Evolutionary conservation across 35 echinoderm and acorn worm genomes (phyloP), one percentile per base, ranked within the genome.

Genomic region (Ophiothrix spiculata): DNA sequence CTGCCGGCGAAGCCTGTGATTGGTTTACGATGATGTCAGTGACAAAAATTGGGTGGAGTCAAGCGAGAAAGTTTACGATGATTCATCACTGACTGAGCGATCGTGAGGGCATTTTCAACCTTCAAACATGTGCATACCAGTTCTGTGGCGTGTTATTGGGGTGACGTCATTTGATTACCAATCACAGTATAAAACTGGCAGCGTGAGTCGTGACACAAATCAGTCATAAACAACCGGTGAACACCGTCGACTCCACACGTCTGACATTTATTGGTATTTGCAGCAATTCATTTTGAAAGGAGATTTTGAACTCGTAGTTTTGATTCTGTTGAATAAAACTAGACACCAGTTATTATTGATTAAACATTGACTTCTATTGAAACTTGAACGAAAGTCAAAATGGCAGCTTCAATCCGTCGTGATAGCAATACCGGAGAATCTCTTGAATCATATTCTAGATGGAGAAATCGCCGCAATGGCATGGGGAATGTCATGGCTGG

Each of bases 401-500:
- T 82, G 80, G 33, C 39, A 31, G 80, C 80, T 32, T 23, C 37
- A 29, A 15, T 23, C 25, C 1, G 38, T 82, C 49, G 19, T 19
- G 36, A 31, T 16, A 49, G 25, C 80, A 19, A 49, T 49, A 19
- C 33, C 39, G 17, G 39, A 45, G 80, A 31, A 32, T 45, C 39
- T 16, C 40, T 32, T 28, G 42, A 45, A 25, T 28, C 39, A 21
- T 29, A 33, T 2, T 19, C n/a, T 38, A 75, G 85, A 75, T 76
- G 75, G 32, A 75, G 49, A 35, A 39, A 54, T 12, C 46, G 89
- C 6, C 82, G 89, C 25, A 91, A 91, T 31, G 89, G 82, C 40
- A 80, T 91, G 82, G 33, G 63, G 25, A 79, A 91, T 40, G 89
- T 91, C 4, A 78, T 77, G 81, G 89, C 39, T 17, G 89, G 89